Evolutionary conservation across 1,140 invertebrate species (phyloP), one percentile per base, ranked within the genome.

Genomic region (Proales similis): DNA sequence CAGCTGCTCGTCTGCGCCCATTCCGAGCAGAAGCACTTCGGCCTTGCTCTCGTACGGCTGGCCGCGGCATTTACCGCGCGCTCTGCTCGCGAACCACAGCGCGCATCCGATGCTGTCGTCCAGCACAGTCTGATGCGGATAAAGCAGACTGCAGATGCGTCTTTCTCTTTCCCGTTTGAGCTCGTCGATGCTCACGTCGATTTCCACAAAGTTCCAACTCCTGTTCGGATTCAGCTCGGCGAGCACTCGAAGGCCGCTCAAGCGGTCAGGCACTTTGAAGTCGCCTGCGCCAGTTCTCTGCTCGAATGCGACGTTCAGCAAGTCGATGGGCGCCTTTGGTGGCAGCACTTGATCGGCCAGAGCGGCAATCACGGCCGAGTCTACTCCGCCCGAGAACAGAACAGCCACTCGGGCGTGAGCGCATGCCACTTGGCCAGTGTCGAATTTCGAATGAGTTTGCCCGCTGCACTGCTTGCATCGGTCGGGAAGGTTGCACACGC

Each of bases 221-320:
- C 86, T 80, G 6, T 79, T 64, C 1, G 86, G 85, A 70, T 82
- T 85, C 12, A 96, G 76, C 73, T 92, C 87, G 47, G 80, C 67
- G 33, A 84, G 80, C 17, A 87, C 86, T 68, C 82, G 71, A 64
- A 78, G 75, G 3, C 87, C 87, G n/a, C 51, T 75, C 32, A 68
- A 43, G 67, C 75, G 66, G 64, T 77, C 75, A 38, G 75, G 74
- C 17, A 74, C 72, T 60, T 38, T 29, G 48, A 49, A 69, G 6
- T 20, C 62, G 5, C 17, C 36, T 63, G 9, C 12, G 45, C 7
- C 45, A 7, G 48, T 45, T 22, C 63, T 38, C 73, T 85, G 68
- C 63, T 77, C 82, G 80, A 97, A 97, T n/a, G 90, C 88, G 26
- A 96, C 88, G 82, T 96, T 97, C 17, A 95, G 80, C n/a, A 96